Conservation (phyloP, 2,888 invertebrate genomes). For the Rhingia campestris region DNA sequence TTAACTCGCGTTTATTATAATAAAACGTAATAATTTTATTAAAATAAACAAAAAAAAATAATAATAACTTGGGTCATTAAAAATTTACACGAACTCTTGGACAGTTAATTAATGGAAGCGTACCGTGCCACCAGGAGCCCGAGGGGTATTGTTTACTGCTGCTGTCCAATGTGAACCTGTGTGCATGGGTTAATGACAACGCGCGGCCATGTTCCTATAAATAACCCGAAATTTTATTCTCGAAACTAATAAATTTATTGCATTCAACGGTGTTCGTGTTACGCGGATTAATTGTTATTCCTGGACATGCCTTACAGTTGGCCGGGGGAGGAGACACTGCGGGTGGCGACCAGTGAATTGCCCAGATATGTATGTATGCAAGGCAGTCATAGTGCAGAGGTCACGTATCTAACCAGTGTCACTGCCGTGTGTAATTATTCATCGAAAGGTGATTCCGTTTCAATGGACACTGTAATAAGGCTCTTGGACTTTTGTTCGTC, state of each 20-base stretch:
- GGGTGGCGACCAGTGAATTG: neutral
- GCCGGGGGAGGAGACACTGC: neutral
- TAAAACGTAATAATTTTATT: constrained; percentile 75
- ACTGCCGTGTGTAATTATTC: constrained; percentile 69
- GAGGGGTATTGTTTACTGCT: constrained; percentile 16
- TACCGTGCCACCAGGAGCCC: constrained; percentile 26
- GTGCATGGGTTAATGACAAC: constrained; percentile 35
- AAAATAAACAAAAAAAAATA: constrained; percentile 69
- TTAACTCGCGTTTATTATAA: constrained; percentile 75
- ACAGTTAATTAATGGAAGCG: constrained; percentile 70
- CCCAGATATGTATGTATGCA: constrained; percentile 15
- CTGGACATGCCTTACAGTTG: constrained; percentile 54
- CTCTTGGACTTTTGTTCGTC: constrained; percentile 37
- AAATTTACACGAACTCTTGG: constrained; percentile 65
- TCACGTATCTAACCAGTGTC: constrained; percentile 64
- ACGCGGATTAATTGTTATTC: constrained; percentile 62
- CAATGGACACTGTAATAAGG: constrained; percentile 67
- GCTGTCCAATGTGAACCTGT: neutral
- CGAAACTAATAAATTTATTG: constrained; percentile 67
- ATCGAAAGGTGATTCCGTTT: constrained; percentile 71
- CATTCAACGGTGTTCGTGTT: constrained; percentile 40
- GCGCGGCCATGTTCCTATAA: constrained; percentile 39
- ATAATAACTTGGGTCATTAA: constrained; percentile 59
- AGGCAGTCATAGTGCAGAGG: constrained; percentile 32
- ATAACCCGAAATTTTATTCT: constrained; percentile 56